Conservation (phyloP, 2,113 vertebrate species). For the Laticauda laticaudata region DNA sequence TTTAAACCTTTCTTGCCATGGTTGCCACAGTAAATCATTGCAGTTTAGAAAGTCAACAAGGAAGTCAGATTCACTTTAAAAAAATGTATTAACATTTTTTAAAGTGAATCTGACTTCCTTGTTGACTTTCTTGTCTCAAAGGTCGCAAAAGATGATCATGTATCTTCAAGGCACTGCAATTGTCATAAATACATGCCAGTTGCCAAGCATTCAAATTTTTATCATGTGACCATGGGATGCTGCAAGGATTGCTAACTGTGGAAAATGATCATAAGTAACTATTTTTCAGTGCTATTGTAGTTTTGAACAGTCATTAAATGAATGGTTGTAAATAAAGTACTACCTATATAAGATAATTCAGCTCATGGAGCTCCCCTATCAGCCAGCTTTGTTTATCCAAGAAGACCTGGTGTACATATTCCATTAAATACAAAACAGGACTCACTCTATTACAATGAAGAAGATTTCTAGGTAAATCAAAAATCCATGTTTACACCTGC, state of each 20-base stretch:
- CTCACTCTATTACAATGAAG: not conserved
- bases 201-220: not conserved
- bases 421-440: not conserved
- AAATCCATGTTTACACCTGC: not conserved
- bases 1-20: not conserved
- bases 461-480: not conserved
- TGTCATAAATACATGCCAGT: not conserved
- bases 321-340: not conserved
- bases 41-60: not conserved
- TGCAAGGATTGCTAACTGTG: not conserved
- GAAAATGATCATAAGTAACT: not conserved
- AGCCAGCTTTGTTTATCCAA: not conserved
- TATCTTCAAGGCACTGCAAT: not conserved
- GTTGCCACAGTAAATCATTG: not conserved
- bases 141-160: not conserved
- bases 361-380: not conserved
- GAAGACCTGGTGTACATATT: not conserved
- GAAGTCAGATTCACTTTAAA: no score
- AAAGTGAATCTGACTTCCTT: not conserved
- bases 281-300: not conserved
- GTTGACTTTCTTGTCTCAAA: not conserved
- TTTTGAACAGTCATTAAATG: not conserved
- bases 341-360: not conserved
- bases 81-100: not conserved
- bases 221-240: not conserved